Evolutionary conservation across 2,113 vertebrate species (phyloP).

Genomic region (Chelonoidis abingdonii): DNA sequence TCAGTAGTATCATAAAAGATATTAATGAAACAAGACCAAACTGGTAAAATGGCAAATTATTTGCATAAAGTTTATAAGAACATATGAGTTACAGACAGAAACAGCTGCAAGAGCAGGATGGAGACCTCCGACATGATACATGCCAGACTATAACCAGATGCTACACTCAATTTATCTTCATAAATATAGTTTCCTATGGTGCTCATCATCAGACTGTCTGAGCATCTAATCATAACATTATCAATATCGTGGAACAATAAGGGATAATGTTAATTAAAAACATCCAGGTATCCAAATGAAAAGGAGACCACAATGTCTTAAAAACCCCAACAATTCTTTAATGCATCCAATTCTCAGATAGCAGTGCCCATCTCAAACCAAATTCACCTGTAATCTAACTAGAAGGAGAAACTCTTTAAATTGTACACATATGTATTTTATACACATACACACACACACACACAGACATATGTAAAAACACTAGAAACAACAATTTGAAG

Average conservation of each 20-base stretch:
- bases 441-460: too few relatives aligned
- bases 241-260: background rate
- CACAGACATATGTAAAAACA: too few relatives aligned
- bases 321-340: background rate
- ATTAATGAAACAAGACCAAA: background rate
- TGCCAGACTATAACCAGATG: background rate
- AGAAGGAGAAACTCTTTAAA: too few relatives aligned
- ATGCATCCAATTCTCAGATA: background rate
- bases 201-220: background rate
- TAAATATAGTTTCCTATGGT: background rate
- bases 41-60: background rate
- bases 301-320: background rate
- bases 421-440: too few relatives aligned
- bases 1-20: background rate
- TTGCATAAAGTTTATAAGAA: background rate
- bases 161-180: background rate
- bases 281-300: background rate
- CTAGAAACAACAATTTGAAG: background rate
- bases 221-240: background rate
- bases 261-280: background rate
- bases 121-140: background rate
- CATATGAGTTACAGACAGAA: background rate
- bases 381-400: too few relatives aligned
- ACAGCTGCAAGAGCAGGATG: background rate
- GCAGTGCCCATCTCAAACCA: background rate